Evolutionary conservation across 2,797 vertebrate genomes (phyloP).

Genomic region (Cossypha niveicapilla): DNA sequence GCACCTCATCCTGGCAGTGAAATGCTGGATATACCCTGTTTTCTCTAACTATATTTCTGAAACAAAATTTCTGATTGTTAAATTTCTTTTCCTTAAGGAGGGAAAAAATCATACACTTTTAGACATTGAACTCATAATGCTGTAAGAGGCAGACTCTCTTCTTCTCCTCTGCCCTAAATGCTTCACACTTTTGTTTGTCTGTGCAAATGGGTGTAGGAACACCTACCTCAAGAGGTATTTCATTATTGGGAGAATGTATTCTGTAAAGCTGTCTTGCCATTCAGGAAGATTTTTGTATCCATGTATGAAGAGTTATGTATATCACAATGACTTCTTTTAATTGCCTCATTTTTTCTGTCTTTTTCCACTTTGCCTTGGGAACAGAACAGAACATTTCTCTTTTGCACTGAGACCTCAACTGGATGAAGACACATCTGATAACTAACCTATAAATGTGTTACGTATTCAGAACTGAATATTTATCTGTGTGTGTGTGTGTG

Average conservation of each 20-base stretch:
- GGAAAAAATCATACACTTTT: background rate
- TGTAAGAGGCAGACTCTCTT: background rate
- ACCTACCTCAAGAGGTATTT: background rate
- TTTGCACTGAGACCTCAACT: background rate
- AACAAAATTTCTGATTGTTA: background rate
- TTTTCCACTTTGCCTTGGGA: background rate
- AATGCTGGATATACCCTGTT: background rate
- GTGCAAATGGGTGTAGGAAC: background rate
- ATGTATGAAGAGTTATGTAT: background rate
- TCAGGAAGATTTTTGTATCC: background rate
- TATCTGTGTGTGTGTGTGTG: accelerated
- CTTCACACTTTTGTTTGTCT: background rate
- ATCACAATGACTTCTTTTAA: background rate
- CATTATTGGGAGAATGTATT: background rate
- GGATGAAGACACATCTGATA: background rate
- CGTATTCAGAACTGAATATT: background rate
- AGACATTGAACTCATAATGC: background rate
- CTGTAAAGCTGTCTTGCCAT: background rate
- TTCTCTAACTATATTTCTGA: background rate
- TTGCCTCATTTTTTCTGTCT: background rate
- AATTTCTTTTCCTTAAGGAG: background rate
- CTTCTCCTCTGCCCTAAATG: background rate
- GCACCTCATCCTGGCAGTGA: background rate
- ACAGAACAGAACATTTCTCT: background rate
- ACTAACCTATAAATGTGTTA: background rate